phyloP scores from a whole-genome alignment of 2,888 invertebrate species.

The Syritta pipiens region DNA sequence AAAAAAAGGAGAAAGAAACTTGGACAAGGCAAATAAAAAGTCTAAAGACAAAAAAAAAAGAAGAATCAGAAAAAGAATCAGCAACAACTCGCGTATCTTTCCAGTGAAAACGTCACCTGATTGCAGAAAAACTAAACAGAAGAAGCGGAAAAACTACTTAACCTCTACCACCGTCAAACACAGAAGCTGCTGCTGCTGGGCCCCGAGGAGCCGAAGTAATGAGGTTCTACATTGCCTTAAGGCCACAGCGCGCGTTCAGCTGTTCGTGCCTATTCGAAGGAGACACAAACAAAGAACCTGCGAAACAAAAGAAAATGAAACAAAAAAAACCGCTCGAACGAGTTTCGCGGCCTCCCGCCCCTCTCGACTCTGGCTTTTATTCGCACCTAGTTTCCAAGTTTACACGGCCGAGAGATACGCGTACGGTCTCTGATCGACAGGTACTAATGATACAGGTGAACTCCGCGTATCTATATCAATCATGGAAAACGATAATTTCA shows the following conservation, averaged over 20 bases:
- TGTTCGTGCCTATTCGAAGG: not conserved
- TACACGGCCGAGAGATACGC: conserved; percentile 13
- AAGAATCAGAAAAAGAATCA: not conserved
- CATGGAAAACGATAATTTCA: conserved; percentile 15
- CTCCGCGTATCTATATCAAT: conserved; percentile 14
- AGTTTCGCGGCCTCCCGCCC: conserved; percentile 25
- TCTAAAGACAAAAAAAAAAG: not conserved
- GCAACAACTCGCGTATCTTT: conserved; percentile 25
- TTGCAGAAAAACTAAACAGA: conserved; percentile 54
- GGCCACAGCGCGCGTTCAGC: conserved; percentile 12
- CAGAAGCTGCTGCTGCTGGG: conserved; percentile 28
- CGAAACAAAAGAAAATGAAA: conserved; percentile 32
- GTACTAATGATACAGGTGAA: conserved; percentile 33
- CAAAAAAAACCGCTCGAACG: conserved; percentile 40
- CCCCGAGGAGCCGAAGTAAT: conserved; percentile 27
- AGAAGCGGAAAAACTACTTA: conserved; percentile 67
- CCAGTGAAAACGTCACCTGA: conserved; percentile 62
- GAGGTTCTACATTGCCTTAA: conserved; percentile 26
- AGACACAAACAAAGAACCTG: conserved; percentile 40
- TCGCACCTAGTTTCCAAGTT: conserved; percentile 31
- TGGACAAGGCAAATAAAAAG: not conserved
- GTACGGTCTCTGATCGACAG: conserved; percentile 30
- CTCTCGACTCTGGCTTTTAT: conserved; percentile 23
- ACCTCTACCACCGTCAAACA: conserved; percentile 42
- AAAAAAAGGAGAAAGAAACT: no score